Percentiles rank a stretch among this genome's conserved stretches.
Evolutionary conservation across 2,113 vertebrate genomes (phyloP).

Genomic region (Eulacestoma nigropectus): DNA sequence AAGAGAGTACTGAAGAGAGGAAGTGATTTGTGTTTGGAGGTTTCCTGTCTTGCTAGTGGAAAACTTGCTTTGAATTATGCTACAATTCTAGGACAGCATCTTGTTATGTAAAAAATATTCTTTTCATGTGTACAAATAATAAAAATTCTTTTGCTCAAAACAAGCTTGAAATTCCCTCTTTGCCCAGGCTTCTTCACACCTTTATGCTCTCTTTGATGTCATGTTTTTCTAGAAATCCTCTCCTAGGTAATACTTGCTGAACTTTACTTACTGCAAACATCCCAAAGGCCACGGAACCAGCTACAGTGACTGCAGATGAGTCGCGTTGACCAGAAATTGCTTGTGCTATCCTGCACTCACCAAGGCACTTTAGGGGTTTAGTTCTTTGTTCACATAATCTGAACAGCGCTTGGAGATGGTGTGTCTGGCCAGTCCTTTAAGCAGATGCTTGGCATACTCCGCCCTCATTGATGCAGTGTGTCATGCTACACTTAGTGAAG

Average conservation of each 20-base stretch:
- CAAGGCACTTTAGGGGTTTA: not conserved
- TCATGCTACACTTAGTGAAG: not conserved
- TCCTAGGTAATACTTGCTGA: not conserved
- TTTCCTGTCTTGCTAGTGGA: not conserved
- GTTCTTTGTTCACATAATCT: not conserved
- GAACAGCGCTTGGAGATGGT: not conserved
- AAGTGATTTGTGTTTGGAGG: not conserved
- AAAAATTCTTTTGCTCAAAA: not conserved
- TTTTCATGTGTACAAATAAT: not conserved
- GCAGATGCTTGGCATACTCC: not conserved
- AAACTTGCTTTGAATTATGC: not conserved
- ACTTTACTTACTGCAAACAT: not conserved
- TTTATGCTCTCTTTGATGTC: not conserved
- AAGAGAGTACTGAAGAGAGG: not conserved
- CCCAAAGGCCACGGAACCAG: not conserved
- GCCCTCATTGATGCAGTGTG: not conserved
- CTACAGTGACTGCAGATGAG: not conserved
- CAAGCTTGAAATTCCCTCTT: not conserved
- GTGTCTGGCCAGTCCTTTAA: not conserved
- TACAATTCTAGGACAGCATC: not conserved
- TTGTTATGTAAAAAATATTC: not conserved
- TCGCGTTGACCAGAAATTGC: not conserved
- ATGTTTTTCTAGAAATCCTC: not conserved
- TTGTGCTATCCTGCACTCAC: not conserved
- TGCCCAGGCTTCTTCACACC: not conserved